Conservation (phyloP, 2,797 vertebrate species). For the Dipus sagitta region DNA sequence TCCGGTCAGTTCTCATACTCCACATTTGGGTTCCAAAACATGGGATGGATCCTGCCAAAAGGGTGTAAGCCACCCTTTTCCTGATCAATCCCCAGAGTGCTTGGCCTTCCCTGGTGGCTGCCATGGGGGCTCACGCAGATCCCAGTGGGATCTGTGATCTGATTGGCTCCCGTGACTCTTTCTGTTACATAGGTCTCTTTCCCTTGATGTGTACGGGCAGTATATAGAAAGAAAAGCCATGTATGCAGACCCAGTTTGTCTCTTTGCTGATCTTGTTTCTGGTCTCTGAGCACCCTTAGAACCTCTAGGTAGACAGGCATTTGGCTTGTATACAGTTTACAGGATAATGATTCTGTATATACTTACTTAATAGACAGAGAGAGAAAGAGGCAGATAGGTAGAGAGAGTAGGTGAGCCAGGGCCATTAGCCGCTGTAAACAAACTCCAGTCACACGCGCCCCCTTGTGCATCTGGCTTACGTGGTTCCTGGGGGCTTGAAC, state of each 20-base stretch:
- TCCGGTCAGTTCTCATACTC: not conserved
- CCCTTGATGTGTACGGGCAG: not conserved
- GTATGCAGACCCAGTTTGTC: not conserved
- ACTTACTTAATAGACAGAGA: too few species aligned
- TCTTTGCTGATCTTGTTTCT: not conserved
- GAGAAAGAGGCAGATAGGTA: too few species aligned
- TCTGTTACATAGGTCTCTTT: not conserved
- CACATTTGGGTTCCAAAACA: not conserved
- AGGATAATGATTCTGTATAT: not conserved
- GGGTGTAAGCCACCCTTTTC: not conserved
- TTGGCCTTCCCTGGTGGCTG: not conserved
- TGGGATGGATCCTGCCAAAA: not conserved
- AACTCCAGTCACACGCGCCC: too few species aligned
- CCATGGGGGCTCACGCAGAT: too few species aligned
- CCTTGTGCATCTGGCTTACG: too few species aligned
- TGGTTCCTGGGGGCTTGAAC: too few species aligned
- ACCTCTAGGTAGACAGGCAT: not conserved
- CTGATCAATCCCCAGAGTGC: too few species aligned
- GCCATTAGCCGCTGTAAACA: too few species aligned
- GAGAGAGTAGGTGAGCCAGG: too few species aligned
- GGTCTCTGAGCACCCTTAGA: not conserved
- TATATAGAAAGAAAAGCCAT: not conserved
- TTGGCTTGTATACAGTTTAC: not conserved
- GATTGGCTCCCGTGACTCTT: not conserved
- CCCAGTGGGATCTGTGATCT: not conserved